Evolutionary conservation across 1,140 invertebrate genomes (phyloP), one percentile per base, ranked within the genome.

Genomic region (Solen grandis): DNA sequence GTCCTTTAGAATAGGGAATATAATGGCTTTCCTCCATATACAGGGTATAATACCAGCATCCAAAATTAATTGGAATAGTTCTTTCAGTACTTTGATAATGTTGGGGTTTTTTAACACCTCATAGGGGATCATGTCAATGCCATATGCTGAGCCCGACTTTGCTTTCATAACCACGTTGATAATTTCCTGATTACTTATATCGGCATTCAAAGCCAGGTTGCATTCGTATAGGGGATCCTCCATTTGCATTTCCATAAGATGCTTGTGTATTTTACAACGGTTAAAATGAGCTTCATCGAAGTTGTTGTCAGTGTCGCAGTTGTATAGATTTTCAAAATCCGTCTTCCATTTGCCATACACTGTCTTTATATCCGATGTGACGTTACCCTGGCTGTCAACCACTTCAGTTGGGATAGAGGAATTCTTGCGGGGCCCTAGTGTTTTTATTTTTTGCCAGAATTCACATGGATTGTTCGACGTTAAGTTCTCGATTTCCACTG

Each of bases 1-100:
- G 41, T 79, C 76, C 31, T 79, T 79, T 55, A 66, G 33, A 50
- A 79, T 79, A 2, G 76, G 76, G 35, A 50, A 68, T 2, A 79
- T 79, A 8, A 79, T 57, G 13, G 76, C 33, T 46, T 70, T 68
- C 33, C 76, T 55, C 76, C 65, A 79, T 33, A 69, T 55, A 29
- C 63, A 60, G 13, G 76, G 76, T 2, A 79, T 79, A 8, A 35
- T 3, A 54, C 60, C 41, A 1, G 59, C 52, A 22, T 76, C 73
- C 63, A 65, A 76, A 36, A 63, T 54, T 22, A 63, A 36, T 50
- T 76, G 73, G 66, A 76, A 76, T 8, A 76, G 36, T 33, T 63
- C 1, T 10, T 76, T 38, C 29, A 76, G 31, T 33, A 41, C 29
- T 14, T 2, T 31, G 10, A 66, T 65, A 2, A 76, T 29, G 14